These are phyloP conservation scores for Ceyx cyanopectus DNA, from an alignment of 2,113 vertebrate species.

Conservation along the genomic window DNA sequence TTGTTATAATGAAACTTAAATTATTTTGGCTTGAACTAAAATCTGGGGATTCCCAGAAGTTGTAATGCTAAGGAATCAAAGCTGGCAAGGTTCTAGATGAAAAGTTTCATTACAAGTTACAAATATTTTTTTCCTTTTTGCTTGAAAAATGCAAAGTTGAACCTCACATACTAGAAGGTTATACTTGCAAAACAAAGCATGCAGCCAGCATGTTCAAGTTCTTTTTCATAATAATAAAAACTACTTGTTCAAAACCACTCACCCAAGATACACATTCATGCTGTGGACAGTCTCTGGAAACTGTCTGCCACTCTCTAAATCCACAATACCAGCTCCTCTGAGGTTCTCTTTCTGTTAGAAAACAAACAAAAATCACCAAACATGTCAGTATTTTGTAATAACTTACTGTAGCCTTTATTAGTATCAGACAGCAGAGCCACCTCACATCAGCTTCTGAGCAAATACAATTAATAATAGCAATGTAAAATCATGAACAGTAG, in stretches of 20 bases:
- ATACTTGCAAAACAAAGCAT: neutral
- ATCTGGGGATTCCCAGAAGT: neutral
- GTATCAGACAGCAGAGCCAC: neutral
- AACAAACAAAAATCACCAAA: neutral
- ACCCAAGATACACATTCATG: constrained; percentile 89
- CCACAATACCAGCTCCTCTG: constrained; percentile 72
- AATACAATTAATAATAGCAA: neutral
- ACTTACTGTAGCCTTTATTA: neutral
- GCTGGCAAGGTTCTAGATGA: neutral
- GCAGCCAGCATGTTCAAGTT: neutral
- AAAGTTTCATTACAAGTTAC: neutral
- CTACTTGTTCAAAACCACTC: neutral
- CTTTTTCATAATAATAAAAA: neutral
- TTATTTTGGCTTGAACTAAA: neutral
- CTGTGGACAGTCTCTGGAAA: constrained; percentile 84
- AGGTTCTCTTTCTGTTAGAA: constrained; percentile 79
- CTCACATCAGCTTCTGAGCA: neutral
- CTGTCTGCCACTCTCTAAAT: constrained; percentile 60
- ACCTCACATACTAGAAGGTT: neutral
- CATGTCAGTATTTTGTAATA: neutral
- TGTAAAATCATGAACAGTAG: neutral
- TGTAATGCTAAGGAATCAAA: neutral
- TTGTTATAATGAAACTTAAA: neutral
- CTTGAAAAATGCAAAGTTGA: neutral
- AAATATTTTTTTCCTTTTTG: neutral